These are phyloP conservation scores for Cantharis lateralis DNA, from an alignment of 2,888 invertebrate species.

Conservation along the genomic window DNA sequence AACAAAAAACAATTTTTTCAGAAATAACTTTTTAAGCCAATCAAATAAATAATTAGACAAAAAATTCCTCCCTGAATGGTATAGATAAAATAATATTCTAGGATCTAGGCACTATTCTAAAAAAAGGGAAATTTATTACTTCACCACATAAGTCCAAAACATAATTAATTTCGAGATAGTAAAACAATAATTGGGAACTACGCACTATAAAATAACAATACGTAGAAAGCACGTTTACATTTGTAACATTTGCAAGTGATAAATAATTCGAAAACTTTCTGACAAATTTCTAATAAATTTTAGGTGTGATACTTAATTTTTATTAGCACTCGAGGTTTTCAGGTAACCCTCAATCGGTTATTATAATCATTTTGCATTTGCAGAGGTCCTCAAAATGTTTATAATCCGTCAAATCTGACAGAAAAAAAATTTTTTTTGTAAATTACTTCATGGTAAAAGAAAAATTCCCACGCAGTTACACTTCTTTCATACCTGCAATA, in stretches of 20 bases:
- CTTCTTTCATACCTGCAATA: no score
- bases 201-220: not conserved
- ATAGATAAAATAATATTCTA: not conserved
- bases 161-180: not conserved
- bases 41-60: not conserved
- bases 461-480: no score
- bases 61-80: not conserved
- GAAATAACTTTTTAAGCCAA: not conserved
- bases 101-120: not conserved
- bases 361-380: no score
- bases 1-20: not conserved
- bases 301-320: not conserved
- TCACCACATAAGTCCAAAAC: not conserved
- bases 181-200: not conserved
- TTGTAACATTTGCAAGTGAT: not conserved
- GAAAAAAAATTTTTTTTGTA: no score
- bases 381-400: no score
- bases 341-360: not conserved
- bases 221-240: not conserved
- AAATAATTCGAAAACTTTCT: not conserved
- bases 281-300: not conserved
- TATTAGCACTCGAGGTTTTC: not conserved
- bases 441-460: no score
- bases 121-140: not conserved
- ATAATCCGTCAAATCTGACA: no score